Base-by-base conservation (phyloP, 2,888 invertebrate species). In the Parnassius apollo region DNA sequence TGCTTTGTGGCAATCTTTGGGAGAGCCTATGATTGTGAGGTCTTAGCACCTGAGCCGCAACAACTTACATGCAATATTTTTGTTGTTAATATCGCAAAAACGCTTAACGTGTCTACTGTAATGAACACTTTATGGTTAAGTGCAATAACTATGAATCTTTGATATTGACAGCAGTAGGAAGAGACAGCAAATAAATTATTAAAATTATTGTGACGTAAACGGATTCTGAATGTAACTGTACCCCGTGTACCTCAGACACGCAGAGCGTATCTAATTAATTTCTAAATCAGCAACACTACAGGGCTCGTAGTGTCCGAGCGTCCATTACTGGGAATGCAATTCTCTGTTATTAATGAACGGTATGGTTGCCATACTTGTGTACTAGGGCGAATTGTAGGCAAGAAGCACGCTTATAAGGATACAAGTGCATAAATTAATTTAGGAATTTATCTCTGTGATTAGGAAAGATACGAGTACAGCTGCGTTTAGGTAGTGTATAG, bases 191-290 rank as follows among this genome's bases (percentile, higher is more conserved):
- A 48, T 42, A 49, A 55, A 50, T 45, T 4, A 42, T 53, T 55
- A 42, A 35, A 48, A 57, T 54, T 53, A 60, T 49, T 49, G 53
- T 53, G 57, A 54, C 57, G 25, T 58, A 53, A 63, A 59, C 45
- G 51, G 42, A 56, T 55, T 59, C 42, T 69, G 64, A 68, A 68
- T 66, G 62, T 60, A 53, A 67, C 71, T 72, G 69, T 71, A 64
- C 66, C 48, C 66, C 59, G 66, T 66, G 66, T 70, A 65, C 68
- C 64, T 68, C 71, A 52, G 64, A 63, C 65, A 65, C 71, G 65
- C 67, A 64, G 71, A 75, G 77, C 80, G 77, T 81, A 76, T 76
- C 80, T 85, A 83, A 85, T 85, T 84, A 84, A 83, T 84, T 85
- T 82, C 81, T 75, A 76, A 74, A 71, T 71, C 69, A 68, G 72